A percentile compares a stretch with the other conserved stretches of the same genome.
These are phyloP conservation scores for Megaceryle maxima DNA, from an alignment of 2,113 vertebrate genomes.

Conservation along the genomic window DNA sequence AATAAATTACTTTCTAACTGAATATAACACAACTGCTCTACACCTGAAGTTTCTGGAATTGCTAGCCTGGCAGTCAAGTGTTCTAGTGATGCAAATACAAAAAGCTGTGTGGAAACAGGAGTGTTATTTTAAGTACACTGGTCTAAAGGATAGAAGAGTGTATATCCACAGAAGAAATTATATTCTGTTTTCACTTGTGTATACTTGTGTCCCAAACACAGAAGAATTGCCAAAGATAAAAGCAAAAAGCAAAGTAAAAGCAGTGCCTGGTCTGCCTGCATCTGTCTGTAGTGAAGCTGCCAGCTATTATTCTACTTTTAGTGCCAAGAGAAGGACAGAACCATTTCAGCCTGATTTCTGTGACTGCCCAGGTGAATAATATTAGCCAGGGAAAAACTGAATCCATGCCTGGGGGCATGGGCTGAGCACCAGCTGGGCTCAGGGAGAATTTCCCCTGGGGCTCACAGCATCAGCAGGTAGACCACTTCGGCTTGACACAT, in stretches of 20 bases:
- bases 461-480: not conserved
- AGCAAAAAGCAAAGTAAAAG: not conserved
- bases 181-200: not conserved
- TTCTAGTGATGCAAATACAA: not conserved
- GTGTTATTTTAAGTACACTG: not conserved
- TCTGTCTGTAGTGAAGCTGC: not conserved
- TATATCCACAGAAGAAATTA: not conserved
- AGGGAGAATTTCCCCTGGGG: not conserved
- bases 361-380: not conserved
- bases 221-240: not conserved
- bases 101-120: not conserved
- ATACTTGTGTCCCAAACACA: not conserved
- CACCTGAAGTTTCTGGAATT: slow-evolving; percentile 6
- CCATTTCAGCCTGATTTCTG: not conserved
- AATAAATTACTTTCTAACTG: slow-evolving; percentile 13
- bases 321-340: not conserved
- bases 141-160: not conserved
- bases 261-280: not conserved
- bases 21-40: not conserved
- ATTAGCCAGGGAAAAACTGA: not conserved
- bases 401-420: not conserved
- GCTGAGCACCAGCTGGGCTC: not conserved
- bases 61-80: not conserved
- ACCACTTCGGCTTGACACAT: not conserved
- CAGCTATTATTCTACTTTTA: not conserved